phyloP scores from a whole-genome alignment of 2,888 invertebrate species.

The Creontiades dilutus region DNA sequence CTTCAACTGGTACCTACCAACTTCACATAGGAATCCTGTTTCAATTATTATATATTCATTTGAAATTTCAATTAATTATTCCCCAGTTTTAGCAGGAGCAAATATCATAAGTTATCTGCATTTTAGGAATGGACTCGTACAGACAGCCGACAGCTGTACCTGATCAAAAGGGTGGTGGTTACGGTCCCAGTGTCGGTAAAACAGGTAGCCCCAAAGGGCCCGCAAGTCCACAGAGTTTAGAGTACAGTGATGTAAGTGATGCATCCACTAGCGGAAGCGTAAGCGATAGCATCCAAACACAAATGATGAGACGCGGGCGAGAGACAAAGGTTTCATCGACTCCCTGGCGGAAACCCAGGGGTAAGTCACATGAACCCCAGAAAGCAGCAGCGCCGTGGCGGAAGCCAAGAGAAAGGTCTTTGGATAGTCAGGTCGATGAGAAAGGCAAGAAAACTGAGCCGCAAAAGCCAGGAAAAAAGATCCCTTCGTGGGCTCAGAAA shows the following conservation, averaged over 20 bases:
- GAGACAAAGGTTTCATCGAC: slow-evolving; percentile 43
- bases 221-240: slow-evolving; percentile 53
- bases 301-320: slow-evolving; percentile 33
- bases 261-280: slow-evolving; percentile 45
- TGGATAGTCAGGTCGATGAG: slow-evolving; percentile 72
- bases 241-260: slow-evolving; percentile 59
- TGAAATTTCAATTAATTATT: too few species aligned
- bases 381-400: slow-evolving; percentile 74
- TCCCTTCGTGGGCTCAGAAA: slow-evolving; percentile 59
- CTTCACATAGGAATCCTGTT: too few species aligned
- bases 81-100: too few species aligned
- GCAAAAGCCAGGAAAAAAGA: slow-evolving; percentile 74
- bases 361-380: slow-evolving; percentile 72
- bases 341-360: slow-evolving; percentile 74
- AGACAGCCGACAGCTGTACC: slow-evolving; percentile 79
- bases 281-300: slow-evolving; percentile 54
- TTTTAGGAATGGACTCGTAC: slow-evolving; percentile 70
- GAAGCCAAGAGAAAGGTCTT: slow-evolving; percentile 73
- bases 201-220: slow-evolving; percentile 55
- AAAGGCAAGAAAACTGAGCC: not conserved
- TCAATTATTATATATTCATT: too few species aligned
- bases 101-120: not conserved
- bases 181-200: slow-evolving; percentile 75
- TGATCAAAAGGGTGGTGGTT: slow-evolving; percentile 79
- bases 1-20: too few species aligned